These are phyloP conservation scores for Dioctria rufipes DNA, from an alignment of 2,888 invertebrate species.

Conservation along the genomic window DNA sequence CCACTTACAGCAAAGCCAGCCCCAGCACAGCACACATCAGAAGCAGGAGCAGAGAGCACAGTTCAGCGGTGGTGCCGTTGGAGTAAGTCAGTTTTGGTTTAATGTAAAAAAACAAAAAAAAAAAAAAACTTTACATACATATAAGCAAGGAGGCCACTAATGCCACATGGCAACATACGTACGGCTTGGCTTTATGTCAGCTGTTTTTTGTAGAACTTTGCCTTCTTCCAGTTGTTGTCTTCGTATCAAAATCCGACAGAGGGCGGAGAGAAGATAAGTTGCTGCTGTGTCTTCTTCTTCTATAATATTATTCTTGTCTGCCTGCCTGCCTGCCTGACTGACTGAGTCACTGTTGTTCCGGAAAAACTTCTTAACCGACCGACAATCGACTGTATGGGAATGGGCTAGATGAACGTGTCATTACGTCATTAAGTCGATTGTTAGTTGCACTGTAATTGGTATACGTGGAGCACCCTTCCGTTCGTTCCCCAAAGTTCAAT, in stretches of 20 bases:
- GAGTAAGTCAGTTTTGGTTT: background rate
- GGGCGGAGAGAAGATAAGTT: too few relatives aligned
- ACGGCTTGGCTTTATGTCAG: slow-evolving; percentile 36
- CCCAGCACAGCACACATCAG: background rate
- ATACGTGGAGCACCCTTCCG: slow-evolving; percentile 17
- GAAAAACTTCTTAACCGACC: slow-evolving; percentile 21
- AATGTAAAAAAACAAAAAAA: background rate
- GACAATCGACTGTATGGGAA: too few relatives aligned
- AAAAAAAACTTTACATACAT: slow-evolving; percentile 19
- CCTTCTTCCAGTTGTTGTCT: background rate
- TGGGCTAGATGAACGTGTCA: slow-evolving; percentile 53
- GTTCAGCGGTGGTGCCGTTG: background rate
- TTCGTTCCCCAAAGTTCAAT: slow-evolving; percentile 32
- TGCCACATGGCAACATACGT: slow-evolving; percentile 42
- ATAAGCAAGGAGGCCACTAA: slow-evolving; percentile 29
- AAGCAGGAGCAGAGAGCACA: background rate
- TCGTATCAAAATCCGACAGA: background rate
- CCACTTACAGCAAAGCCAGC: background rate
- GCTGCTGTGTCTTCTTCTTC: background rate
- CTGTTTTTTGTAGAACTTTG: slow-evolving; percentile 42
- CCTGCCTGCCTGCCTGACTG: slow-evolving; percentile 15
- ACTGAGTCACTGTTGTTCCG: slow-evolving; percentile 11
- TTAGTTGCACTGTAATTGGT: slow-evolving; percentile 33
- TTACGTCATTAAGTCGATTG: slow-evolving; percentile 57
- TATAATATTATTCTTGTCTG: slow-evolving; percentile 14